A percentile compares a stretch with the other conserved stretches of the same genome.
These are phyloP conservation scores for Tineola bisselliella DNA, from an alignment of 2,888 invertebrate genomes.

Conservation along the genomic window DNA sequence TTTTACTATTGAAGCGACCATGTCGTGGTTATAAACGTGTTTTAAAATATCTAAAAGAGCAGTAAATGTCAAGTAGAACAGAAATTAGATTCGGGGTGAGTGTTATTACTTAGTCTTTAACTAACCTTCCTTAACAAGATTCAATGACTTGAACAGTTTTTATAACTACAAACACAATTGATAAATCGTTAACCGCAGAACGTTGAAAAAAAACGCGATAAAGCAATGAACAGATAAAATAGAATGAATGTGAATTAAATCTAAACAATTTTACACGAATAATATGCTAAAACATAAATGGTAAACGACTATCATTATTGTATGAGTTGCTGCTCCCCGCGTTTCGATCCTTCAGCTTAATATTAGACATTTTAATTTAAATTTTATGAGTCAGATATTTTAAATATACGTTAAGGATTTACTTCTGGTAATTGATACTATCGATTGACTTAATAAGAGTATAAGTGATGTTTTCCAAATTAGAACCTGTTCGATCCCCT, in stretches of 20 bases:
- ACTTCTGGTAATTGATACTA: too few species aligned
- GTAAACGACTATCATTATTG: too few species aligned
- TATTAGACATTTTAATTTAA: too few species aligned
- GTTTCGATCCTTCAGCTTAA: too few species aligned
- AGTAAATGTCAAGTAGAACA: not conserved
- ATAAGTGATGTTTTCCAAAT: too few species aligned
- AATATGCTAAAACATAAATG: not conserved
- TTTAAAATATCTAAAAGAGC: not conserved
- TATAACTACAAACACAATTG: not conserved
- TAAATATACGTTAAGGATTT: too few species aligned
- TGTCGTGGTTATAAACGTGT: not conserved
- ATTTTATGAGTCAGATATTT: too few species aligned
- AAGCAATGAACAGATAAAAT: not conserved
- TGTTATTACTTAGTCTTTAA: not conserved
- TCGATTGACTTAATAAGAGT: too few species aligned
- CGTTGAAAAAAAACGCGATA: not conserved
- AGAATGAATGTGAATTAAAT: too few species aligned
- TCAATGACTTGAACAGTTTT: not conserved
- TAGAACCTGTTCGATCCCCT: too few species aligned
- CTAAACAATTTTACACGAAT: not conserved
- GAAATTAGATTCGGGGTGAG: not conserved
- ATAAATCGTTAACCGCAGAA: not conserved
- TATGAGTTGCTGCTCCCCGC: too few species aligned
- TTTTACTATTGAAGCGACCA: too few species aligned
- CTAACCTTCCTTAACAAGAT: not conserved